Conservation (phyloP, 2,888 invertebrate species). For the Ennomos erosarius region DNA sequence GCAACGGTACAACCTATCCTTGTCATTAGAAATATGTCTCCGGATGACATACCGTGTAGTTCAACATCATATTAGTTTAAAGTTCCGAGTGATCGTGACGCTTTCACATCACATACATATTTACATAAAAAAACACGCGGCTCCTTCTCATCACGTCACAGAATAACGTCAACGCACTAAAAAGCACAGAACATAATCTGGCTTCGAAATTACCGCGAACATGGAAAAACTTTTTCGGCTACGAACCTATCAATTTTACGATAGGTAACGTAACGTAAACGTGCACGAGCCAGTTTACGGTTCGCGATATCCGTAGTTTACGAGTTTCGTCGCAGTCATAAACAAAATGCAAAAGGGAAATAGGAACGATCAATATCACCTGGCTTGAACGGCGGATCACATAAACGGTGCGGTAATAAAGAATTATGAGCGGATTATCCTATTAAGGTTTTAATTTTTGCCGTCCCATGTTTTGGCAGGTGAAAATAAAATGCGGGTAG, state of each 20-base stretch:
- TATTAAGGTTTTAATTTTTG: slow-evolving; percentile 40
- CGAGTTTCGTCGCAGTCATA: slow-evolving; percentile 44
- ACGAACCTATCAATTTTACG: slow-evolving; percentile 43
- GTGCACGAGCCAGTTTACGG: slow-evolving; percentile 39
- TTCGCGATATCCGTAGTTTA: slow-evolving; percentile 43
- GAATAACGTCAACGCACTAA: slow-evolving; percentile 5
- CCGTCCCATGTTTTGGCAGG: slow-evolving; percentile 13
- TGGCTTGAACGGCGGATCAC: slow-evolving; percentile 34
- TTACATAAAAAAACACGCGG: slow-evolving; percentile 7
- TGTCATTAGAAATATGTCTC: no score
- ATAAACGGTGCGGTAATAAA: slow-evolving; percentile 40
- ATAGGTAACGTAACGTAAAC: slow-evolving; percentile 40
- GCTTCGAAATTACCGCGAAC: slow-evolving; percentile 23
- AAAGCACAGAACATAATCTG: slow-evolving; percentile 22
- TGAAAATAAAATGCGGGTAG: slow-evolving; percentile 4
- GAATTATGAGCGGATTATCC: slow-evolving; percentile 39
- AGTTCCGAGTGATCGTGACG: no score
- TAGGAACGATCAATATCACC: slow-evolving; percentile 46
- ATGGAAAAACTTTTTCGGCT: slow-evolving; percentile 42
- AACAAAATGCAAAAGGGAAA: slow-evolving; percentile 48
- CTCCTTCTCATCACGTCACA: slow-evolving; percentile 13
- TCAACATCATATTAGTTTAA: no score
- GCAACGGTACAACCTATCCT: no score
- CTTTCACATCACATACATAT: no score
- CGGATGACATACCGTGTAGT: no score